A percentile compares a stretch with the other conserved stretches of the same genome.
Conservation (phyloP, 2,888 invertebrate genomes). For the Caenorhabditis wallacei region DNA sequence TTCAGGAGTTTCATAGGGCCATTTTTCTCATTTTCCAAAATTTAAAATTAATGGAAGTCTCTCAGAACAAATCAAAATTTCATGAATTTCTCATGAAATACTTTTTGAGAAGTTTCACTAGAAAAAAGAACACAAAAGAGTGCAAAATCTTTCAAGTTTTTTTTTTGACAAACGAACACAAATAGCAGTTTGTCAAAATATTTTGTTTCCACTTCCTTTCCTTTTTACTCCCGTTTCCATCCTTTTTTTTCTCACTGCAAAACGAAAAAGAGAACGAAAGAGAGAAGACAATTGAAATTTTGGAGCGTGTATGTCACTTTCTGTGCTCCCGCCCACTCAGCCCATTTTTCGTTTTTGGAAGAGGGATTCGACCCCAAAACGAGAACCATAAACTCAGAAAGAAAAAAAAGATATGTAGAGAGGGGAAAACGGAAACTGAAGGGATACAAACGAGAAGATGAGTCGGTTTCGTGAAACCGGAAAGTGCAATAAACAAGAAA, state of each 20-base stretch:
- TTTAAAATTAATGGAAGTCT: too few species aligned
- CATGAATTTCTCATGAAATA: conserved; percentile 6
- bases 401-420: too few species aligned
- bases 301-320: conserved; percentile 52
- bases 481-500: conserved; percentile 51
- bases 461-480: background rate
- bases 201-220: background rate
- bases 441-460: conserved; percentile 29
- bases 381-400: conserved; percentile 56
- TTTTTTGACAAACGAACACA: conserved; percentile 36
- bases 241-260: conserved; percentile 7
- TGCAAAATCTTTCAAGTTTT: conserved; percentile 18
- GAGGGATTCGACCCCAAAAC: conserved; percentile 11
- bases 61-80: too few species aligned
- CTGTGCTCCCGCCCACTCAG: conserved; percentile 51
- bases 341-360: conserved; percentile 32
- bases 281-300: conserved; percentile 56
- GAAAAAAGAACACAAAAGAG: background rate
- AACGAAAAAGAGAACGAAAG: conserved; percentile 34
- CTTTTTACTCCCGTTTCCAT: background rate
- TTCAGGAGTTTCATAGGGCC: too few species aligned
- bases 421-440: background rate
- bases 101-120: too few species aligned
- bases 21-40: too few species aligned
- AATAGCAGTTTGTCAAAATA: conserved; percentile 52